phyloP scores from a whole-genome alignment of 2,888 invertebrate species.

The Cetonia aurata region DNA sequence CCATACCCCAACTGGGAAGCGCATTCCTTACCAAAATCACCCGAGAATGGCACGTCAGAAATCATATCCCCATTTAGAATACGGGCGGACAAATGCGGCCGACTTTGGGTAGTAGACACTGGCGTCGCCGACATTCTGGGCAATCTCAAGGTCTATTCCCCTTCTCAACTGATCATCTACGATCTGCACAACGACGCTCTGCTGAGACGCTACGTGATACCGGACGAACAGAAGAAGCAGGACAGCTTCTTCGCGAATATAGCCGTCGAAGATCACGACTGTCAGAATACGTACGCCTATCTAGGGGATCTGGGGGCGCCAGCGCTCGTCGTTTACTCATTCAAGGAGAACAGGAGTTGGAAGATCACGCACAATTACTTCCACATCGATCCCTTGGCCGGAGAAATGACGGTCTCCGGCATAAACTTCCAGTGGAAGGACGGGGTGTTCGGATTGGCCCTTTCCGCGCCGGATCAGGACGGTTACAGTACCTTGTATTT shows the following conservation, averaged over 20 bases:
- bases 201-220: conserved; percentile 76
- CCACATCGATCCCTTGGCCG: conserved; percentile 73
- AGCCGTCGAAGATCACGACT: conserved; percentile 81
- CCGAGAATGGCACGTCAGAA: conserved; percentile 70
- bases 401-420: conserved; percentile 80
- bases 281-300: conserved; percentile 80
- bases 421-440: conserved; percentile 82
- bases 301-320: conserved; percentile 78
- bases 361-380: conserved; percentile 74
- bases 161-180: conserved; percentile 78
- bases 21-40: conserved; percentile 70
- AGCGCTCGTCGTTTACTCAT: conserved; percentile 82
- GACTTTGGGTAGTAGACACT: conserved; percentile 85
- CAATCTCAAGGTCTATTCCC: conserved; percentile 67
- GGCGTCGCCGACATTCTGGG: conserved; percentile 75
- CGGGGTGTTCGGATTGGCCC: conserved; percentile 80
- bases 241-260: conserved; percentile 83
- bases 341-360: conserved; percentile 80
- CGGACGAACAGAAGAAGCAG: conserved; percentile 74
- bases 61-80: conserved; percentile 81
- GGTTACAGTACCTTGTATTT: conserved; percentile 82
- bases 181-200: conserved; percentile 79
- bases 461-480: conserved; percentile 74
- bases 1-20: conserved; percentile 87
- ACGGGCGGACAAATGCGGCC: conserved; percentile 80